These are phyloP conservation scores for Patella pellucida DNA, from an alignment of 2,888 invertebrate species.

Conservation along the genomic window DNA sequence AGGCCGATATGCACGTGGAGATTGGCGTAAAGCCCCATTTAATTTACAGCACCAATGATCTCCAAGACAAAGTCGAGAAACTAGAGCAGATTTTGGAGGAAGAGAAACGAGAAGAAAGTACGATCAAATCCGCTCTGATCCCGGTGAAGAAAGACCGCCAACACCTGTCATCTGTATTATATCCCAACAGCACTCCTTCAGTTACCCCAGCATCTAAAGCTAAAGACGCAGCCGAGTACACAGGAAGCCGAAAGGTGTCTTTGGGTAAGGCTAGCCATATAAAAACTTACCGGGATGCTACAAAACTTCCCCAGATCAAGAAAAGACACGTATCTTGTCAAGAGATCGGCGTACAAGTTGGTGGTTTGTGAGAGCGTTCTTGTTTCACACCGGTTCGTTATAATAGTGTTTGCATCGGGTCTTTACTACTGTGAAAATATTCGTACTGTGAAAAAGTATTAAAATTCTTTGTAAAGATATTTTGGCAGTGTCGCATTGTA, in stretches of 20 bases:
- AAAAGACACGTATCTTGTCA: neutral
- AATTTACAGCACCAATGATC: slow-evolving; percentile 55
- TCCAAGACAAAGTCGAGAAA: slow-evolving; percentile 58
- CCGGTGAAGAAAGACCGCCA: slow-evolving; percentile 52
- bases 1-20: slow-evolving; percentile 54
- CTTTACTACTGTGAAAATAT: no score
- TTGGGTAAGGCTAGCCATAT: neutral
- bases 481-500: no score
- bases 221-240: neutral
- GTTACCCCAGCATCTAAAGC: neutral
- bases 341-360: neutral
- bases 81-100: slow-evolving; percentile 51
- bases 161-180: slow-evolving; percentile 42
- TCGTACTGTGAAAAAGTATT: no score
- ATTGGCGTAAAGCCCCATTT: slow-evolving; percentile 52
- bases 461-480: no score
- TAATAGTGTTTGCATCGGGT: no score
- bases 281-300: neutral
- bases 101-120: slow-evolving; percentile 51
- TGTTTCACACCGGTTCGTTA: no score
- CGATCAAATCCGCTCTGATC: slow-evolving; percentile 53
- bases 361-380: neutral
- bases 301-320: neutral
- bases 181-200: slow-evolving; percentile 17
- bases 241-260: neutral